Base-by-base conservation (phyloP, 2,888 invertebrate species). In the Melinopterus prodromus region DNA sequence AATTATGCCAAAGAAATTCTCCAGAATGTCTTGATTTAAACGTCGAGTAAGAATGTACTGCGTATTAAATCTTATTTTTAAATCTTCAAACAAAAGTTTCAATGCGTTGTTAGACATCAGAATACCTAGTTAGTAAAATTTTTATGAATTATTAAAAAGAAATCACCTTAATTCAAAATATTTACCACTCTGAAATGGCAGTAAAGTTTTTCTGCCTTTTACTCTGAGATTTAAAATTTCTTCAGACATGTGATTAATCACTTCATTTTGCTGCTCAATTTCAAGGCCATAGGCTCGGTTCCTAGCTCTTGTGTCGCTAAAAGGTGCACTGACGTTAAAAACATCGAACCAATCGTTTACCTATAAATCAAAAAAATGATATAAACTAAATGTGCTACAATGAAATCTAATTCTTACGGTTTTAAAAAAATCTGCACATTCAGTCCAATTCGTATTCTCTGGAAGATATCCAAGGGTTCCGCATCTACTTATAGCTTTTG, bases 1-100 rank as follows among this genome's bases (percentile, higher is more conserved):
- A 72, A 72, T 35, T 36, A 35, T 26, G 35, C 35, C 74, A 80
- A 84, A 84, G 77, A 83, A 83, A 72, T 82, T 83, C 80, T 83
- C 84, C 14, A 84, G 16, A 0, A 82, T 82, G 77, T 84, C 84
- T 77, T 83, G 83, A 70, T 84, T 53, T 53, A 53, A 53, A 53
- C 53, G 78, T 76, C 83, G 53, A 2, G 53, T 53, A 53, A 53
- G 53, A 53, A 53, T 53, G 53, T 53, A 12, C 53, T 53, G 53
- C 53, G 53, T 53, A 53, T 53, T 53, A 53, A 53, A 53, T 53
- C 53, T 53, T 53, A 53, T 53, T 53, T 53, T 53, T 53, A 53
- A 53, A 53, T 53, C 53, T 53, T 53, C 53, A 53, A 53, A 53
- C 53, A 53, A 12, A 53, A 53, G 53, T 53, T 53, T 53, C 53